Conservation (phyloP, 2,888 invertebrate species). For the Hydropsyche betteni region DNA sequence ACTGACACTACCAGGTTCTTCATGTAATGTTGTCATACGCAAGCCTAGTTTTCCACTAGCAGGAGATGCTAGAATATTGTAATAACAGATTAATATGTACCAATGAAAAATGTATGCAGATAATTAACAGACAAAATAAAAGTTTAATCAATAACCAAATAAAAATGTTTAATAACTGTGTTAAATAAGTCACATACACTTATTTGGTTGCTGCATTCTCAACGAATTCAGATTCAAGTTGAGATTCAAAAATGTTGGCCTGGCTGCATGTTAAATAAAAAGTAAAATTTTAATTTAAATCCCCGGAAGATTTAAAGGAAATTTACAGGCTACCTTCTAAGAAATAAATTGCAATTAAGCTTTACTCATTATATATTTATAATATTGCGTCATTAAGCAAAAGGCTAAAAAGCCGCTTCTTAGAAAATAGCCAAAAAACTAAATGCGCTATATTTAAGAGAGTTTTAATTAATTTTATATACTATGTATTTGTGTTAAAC, state of each 20-base stretch:
- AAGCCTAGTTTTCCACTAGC: constrained; percentile 85
- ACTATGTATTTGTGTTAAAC: too few relatives aligned
- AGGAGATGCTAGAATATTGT: constrained; percentile 73
- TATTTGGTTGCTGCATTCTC: constrained; percentile 86
- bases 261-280: constrained; percentile 80
- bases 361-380: neutral
- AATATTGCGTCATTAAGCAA: constrained; percentile 25
- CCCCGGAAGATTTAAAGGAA: constrained; percentile 52
- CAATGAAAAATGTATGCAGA: too few relatives aligned
- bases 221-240: constrained; percentile 92
- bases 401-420: constrained; percentile 36
- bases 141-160: constrained; percentile 45
- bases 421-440: constrained; percentile 46
- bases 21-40: constrained; percentile 92
- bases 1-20: constrained; percentile 70
- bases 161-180: constrained; percentile 37
- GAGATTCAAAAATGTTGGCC: constrained; percentile 98
- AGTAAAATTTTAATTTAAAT: constrained; percentile 43
- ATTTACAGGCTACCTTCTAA: constrained; percentile 51
- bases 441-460: constrained; percentile 42
- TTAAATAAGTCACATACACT: constrained; percentile 77
- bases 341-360: constrained; percentile 35
- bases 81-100: too few relatives aligned
- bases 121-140: constrained; percentile 44
- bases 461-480: too few relatives aligned